Evolutionary conservation across 2,113 vertebrate genomes (phyloP).

Genomic region (Miniopterus natalensis): DNA sequence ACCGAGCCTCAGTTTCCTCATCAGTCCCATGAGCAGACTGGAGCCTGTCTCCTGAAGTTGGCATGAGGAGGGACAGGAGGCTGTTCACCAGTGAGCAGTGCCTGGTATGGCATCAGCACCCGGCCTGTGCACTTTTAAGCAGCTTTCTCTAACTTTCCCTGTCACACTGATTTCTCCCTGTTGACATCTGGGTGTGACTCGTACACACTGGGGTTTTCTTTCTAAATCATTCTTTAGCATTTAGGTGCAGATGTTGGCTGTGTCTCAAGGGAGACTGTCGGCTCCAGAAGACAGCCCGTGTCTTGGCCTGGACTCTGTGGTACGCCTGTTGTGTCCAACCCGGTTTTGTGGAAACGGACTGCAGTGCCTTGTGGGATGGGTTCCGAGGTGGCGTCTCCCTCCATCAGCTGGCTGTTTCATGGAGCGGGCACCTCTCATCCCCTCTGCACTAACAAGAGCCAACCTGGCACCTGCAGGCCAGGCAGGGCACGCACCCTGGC

Average conservation of each 20-base stretch:
- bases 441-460: not conserved
- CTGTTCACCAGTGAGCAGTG: fast-evolving
- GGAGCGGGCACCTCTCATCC: fast-evolving
- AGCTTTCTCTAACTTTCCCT: not conserved
- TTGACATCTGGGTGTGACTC: not conserved
- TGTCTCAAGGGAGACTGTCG: not conserved
- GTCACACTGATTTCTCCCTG: not conserved
- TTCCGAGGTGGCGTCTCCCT: no score
- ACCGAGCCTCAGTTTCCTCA: not conserved
- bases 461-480: not conserved
- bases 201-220: not conserved
- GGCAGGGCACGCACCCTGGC: fast-evolving
- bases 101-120: fast-evolving
- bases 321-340: fast-evolving
- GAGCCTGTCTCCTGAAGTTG: fast-evolving
- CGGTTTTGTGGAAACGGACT: no score
- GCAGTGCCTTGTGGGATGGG: not conserved
- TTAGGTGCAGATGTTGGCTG: fast-evolving
- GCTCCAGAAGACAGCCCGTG: not conserved
- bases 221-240: not conserved
- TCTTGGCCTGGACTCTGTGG: not conserved
- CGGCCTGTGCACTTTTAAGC: not conserved
- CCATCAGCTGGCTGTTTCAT: not conserved
- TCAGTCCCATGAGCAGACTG: not conserved
- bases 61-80: not conserved